phyloP scores from a whole-genome alignment of 2,797 vertebrate genomes.

The Remorina albescens region DNA sequence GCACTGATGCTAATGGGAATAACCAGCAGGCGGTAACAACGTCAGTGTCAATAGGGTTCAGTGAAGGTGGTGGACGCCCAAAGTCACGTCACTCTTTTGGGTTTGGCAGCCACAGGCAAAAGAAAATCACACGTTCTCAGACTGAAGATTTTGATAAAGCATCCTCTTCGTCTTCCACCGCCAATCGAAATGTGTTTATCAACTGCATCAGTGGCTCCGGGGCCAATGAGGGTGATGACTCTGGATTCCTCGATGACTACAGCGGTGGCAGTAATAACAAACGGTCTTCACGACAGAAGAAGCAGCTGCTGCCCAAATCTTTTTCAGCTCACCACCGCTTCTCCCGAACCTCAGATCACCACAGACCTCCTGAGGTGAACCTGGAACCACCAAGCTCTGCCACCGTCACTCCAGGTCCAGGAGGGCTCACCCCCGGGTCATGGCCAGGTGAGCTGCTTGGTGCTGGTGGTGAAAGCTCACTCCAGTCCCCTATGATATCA shows the following conservation, averaged over 20 bases:
- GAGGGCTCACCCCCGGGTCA: conserved; percentile 82
- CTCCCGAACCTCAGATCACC: conserved; percentile 87
- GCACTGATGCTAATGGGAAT: conserved; percentile 78
- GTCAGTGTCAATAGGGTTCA: conserved; percentile 76
- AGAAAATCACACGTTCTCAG: conserved; percentile 94
- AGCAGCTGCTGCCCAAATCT: conserved; percentile 94
- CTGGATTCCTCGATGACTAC: conserved; percentile 93
- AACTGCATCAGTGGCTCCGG: conserved; percentile 96
- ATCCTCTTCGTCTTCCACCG: conserved; percentile 72
- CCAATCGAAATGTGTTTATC: conserved; percentile 95
- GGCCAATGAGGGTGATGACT: conserved; percentile 94
- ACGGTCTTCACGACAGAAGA: conserved; percentile 87
- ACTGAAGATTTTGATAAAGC: conserved; percentile 95
- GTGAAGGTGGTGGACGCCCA: conserved; percentile 86
- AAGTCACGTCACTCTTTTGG: conserved; percentile 91
- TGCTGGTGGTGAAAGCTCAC: conserved; percentile 87
- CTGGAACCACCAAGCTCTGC: conserved; percentile 77
- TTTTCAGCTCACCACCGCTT: conserved; percentile 95
- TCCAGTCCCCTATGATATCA: conserved; percentile 92
- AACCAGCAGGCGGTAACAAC: conserved; percentile 76
- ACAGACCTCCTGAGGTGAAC: conserved; percentile 77
- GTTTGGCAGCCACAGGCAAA: conserved; percentile 90
- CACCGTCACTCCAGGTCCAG: conserved; percentile 51
- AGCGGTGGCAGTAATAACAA: conserved; percentile 79
- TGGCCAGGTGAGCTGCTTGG: conserved; percentile 85